Evolutionary conservation across 2,797 vertebrate genomes (phyloP).

Genomic region (Pyrocephalus nanus): DNA sequence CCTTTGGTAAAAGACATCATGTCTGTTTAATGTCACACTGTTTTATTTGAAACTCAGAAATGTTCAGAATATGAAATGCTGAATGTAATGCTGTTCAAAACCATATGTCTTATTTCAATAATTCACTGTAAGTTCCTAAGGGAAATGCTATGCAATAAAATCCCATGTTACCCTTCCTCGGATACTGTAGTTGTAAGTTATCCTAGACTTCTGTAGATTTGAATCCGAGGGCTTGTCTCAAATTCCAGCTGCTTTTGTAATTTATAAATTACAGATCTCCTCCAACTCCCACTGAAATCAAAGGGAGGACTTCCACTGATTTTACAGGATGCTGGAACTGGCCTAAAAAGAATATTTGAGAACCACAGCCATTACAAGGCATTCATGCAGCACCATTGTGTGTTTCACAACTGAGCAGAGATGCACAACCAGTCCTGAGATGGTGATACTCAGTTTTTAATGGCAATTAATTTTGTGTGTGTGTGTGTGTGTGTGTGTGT

Average conservation of each 20-base stretch:
- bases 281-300: slow-evolving; percentile 10
- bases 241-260: slow-evolving; percentile 5
- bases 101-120: slow-evolving; percentile 38
- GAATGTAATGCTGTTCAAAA: slow-evolving; percentile 5
- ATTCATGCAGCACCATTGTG: not conserved
- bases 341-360: not conserved
- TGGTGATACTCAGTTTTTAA: not conserved
- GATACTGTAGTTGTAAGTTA: not conserved
- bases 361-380: not conserved
- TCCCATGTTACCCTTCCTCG: not conserved
- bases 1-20: not conserved
- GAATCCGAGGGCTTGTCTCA: not conserved
- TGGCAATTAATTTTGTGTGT: not conserved
- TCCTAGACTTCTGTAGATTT: not conserved
- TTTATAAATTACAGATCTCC: slow-evolving; percentile 2
- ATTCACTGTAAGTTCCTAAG: slow-evolving; percentile 29
- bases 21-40: slow-evolving; percentile 32
- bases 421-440: not conserved
- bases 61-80: slow-evolving; percentile 5
- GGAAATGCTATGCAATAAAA: slow-evolving; percentile 25
- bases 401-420: not conserved
- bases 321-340: not conserved
- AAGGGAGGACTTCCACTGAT: not conserved
- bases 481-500: too few relatives aligned
- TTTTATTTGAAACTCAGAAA: slow-evolving; percentile 35